A percentile compares a stretch with the other conserved stretches of the same genome.
These are phyloP conservation scores for Gorsachius goisagi DNA, from an alignment of 2,113 vertebrate genomes.

Conservation along the genomic window DNA sequence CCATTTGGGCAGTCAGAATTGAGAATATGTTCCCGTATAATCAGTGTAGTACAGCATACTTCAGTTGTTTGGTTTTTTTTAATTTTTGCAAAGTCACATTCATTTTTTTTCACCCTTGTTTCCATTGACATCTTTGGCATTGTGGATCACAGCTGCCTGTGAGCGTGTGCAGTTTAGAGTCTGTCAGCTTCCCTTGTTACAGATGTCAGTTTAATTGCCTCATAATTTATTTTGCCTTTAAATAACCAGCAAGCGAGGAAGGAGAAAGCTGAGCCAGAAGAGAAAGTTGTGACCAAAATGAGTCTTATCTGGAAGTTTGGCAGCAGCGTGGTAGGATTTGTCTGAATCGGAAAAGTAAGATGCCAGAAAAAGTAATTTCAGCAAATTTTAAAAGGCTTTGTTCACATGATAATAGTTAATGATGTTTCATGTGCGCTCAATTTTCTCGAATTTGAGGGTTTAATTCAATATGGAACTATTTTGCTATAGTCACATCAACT, in stretches of 20 bases:
- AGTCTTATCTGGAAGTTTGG: background rate
- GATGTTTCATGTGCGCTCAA: background rate
- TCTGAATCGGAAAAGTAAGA: background rate
- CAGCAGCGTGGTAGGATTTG: background rate
- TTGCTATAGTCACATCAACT: background rate
- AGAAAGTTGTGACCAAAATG: background rate
- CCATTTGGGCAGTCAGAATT: background rate
- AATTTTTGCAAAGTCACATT: background rate
- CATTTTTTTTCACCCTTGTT: accelerated
- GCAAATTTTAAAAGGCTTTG: background rate
- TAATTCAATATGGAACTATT: background rate
- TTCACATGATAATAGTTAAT: background rate
- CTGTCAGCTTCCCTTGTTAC: background rate
- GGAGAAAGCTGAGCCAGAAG: background rate
- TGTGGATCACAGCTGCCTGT: background rate
- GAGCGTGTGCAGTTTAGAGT: background rate
- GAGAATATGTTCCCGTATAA: background rate
- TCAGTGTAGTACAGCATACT: background rate
- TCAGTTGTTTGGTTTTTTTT: background rate
- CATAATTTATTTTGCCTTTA: background rate
- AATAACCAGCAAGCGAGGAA: background rate
- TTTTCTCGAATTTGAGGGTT: background rate
- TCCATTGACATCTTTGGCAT: background rate
- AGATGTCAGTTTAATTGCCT: background rate
- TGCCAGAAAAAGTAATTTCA: background rate